Evolutionary conservation across 2,888 invertebrate genomes (phyloP).

Genomic region (Drosophila paracracens): DNA sequence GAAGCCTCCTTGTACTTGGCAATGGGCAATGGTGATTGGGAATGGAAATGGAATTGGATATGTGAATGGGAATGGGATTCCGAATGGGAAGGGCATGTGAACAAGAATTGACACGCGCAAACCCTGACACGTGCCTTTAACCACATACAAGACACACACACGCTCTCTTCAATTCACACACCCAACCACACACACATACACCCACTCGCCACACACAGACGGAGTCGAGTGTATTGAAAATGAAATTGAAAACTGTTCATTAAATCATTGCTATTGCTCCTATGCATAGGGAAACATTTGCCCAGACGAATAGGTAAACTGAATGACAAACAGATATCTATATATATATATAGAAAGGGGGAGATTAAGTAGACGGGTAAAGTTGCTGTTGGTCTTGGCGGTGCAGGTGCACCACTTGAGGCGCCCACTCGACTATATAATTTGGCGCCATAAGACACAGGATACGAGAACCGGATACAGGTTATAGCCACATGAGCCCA

Average conservation of each 20-base stretch:
- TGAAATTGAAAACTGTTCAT: slow-evolving; percentile 80
- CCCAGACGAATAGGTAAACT: slow-evolving; percentile 43
- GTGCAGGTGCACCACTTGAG: slow-evolving; percentile 49
- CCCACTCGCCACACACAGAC: slow-evolving; percentile 13
- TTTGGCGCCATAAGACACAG: slow-evolving; percentile 58
- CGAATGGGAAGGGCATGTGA: slow-evolving; percentile 14
- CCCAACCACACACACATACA: slow-evolving; percentile 17
- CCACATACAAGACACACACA: slow-evolving; percentile 48
- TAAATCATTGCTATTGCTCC: slow-evolving; percentile 61
- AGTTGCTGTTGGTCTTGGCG: neutral
- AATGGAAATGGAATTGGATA: slow-evolving; percentile 40
- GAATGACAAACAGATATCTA: slow-evolving; percentile 35
- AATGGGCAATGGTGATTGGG: slow-evolving; percentile 34
- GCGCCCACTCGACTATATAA: slow-evolving; percentile 65
- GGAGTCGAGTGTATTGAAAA: slow-evolving; percentile 61
- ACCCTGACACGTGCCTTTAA: slow-evolving; percentile 73
- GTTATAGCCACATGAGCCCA: slow-evolving; percentile 2
- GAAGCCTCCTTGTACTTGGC: slow-evolving; percentile 64
- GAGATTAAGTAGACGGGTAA: neutral
- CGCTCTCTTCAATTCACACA: neutral
- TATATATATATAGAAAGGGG: neutral
- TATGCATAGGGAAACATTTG: slow-evolving; percentile 28
- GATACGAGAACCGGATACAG: slow-evolving; percentile 8
- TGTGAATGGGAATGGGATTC: slow-evolving; percentile 33
- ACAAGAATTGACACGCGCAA: slow-evolving; percentile 61